phyloP scores from a whole-genome alignment of 92 coral and sea anemone genomes.

The Epizoanthus illoricatus region DNA sequence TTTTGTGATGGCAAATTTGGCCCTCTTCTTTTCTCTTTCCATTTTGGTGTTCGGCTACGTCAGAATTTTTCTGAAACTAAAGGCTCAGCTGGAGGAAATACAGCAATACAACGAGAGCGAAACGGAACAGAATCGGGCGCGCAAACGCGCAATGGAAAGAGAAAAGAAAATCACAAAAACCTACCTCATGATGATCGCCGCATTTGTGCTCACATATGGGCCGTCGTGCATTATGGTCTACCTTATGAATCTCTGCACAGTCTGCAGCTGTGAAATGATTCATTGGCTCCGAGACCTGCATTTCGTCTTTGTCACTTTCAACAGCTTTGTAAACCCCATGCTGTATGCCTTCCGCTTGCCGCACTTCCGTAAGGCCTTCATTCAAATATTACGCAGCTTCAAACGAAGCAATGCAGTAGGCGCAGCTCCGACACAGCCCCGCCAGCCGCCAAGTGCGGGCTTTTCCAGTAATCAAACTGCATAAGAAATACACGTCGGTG shows the following conservation, averaged over 20 bases:
- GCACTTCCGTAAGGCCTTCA: constrained; percentile 47
- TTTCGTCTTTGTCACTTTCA: constrained; percentile 40
- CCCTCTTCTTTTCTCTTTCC: constrained; percentile 50
- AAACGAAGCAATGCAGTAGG: background rate
- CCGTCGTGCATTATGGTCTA: constrained; percentile 57
- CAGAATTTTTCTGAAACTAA: constrained; percentile 41
- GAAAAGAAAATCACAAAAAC: constrained; percentile 55
- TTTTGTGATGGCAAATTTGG: constrained; percentile 68
- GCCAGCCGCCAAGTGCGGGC: background rate
- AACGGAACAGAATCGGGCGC: constrained; percentile 42
- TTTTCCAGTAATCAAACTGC: background rate
- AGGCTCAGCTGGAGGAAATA: constrained; percentile 39
- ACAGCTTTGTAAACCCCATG: constrained; percentile 51
- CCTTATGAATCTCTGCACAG: constrained; percentile 53
- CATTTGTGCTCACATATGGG: constrained; percentile 49
- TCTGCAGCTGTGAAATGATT: constrained; percentile 52
- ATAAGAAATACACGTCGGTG: no score
- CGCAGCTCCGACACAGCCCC: background rate
- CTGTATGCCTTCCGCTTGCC: constrained; percentile 52
- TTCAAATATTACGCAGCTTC: constrained; percentile 10
- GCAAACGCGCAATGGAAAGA: constrained; percentile 47
- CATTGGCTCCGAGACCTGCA: constrained; percentile 58
- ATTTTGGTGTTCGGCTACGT: constrained; percentile 55
- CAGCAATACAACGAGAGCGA: constrained; percentile 16
- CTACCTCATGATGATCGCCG: constrained; percentile 50